Conservation (phyloP, 2,797 vertebrate genomes). For the Macropus fuliginosus region DNA sequence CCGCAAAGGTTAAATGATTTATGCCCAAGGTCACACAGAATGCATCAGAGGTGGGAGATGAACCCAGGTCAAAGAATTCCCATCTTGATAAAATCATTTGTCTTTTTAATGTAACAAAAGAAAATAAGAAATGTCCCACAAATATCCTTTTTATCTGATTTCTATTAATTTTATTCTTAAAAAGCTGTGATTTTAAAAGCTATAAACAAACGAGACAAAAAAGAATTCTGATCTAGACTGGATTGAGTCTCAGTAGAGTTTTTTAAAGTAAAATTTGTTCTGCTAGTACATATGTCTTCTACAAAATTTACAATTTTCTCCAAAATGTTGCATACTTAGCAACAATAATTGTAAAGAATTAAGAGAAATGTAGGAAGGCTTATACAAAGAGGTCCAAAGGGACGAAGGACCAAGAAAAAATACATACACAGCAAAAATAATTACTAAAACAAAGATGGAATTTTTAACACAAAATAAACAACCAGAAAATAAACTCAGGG, state of each 20-base stretch:
- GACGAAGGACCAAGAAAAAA: neutral
- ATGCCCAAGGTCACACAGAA: neutral
- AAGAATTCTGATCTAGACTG: neutral
- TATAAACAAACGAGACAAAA: neutral
- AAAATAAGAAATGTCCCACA: neutral
- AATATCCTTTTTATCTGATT: neutral
- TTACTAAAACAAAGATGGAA: neutral
- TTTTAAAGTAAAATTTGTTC: neutral
- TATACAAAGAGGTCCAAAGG: neutral
- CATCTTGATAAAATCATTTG: neutral
- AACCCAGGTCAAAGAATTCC: neutral
- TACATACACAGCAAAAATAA: neutral
- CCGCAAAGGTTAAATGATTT: neutral
- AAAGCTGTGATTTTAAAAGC: neutral
- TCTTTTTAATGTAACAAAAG: slow-evolving; percentile 10
- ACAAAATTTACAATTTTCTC: neutral
- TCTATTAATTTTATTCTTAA: neutral
- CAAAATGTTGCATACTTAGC: neutral
- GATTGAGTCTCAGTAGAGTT: neutral
- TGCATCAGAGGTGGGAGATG: neutral
- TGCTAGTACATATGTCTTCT: neutral
- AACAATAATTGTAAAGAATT: neutral
- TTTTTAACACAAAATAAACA: neutral
- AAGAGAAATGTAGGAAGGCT: neutral
- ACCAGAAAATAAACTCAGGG: neutral